Conservation (phyloP, 2,797 vertebrate genomes). For the Echeneis naucrates region DNA sequence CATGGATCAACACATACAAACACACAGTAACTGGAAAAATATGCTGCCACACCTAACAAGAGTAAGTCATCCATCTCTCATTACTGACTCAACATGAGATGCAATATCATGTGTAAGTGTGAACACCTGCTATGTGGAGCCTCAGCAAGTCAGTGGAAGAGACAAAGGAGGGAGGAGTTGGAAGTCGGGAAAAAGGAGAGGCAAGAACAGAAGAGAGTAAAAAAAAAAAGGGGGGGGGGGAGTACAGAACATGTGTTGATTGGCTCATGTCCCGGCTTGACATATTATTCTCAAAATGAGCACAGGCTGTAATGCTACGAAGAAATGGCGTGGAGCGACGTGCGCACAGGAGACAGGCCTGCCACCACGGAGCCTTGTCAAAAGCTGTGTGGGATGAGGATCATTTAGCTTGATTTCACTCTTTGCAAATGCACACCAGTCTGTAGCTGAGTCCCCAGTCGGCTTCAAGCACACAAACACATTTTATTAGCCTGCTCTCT, state of each 20-base stretch:
- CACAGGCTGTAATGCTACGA: slow-evolving; percentile 50
- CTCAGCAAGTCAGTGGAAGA: slow-evolving; percentile 26
- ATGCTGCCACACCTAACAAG: slow-evolving; percentile 43
- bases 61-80: slow-evolving; percentile 46
- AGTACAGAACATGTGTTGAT: slow-evolving; percentile 37
- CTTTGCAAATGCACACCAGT: slow-evolving; percentile 60
- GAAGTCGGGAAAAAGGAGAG: slow-evolving; percentile 49
- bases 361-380: slow-evolving; percentile 53
- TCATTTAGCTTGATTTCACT: slow-evolving; percentile 61
- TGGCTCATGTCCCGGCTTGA: slow-evolving; percentile 39
- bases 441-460: slow-evolving; percentile 45
- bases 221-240: slow-evolving; percentile 25
- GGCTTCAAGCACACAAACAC: slow-evolving; percentile 68
- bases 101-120: slow-evolving; percentile 55
- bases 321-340: slow-evolving; percentile 9
- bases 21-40: slow-evolving; percentile 24
- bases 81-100: slow-evolving; percentile 62
- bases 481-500: slow-evolving; percentile 64
- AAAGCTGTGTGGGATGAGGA: slow-evolving; percentile 61
- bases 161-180: slow-evolving; percentile 49
- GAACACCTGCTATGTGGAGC: slow-evolving; percentile 60
- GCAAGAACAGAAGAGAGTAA: slow-evolving; percentile 7
- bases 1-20: neutral
- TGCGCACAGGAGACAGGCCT: slow-evolving; percentile 27
- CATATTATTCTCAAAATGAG: slow-evolving; percentile 58